Evolutionary conservation across 2,888 invertebrate genomes (phyloP).

Genomic region (Pycnomerus fuliginosus): DNA sequence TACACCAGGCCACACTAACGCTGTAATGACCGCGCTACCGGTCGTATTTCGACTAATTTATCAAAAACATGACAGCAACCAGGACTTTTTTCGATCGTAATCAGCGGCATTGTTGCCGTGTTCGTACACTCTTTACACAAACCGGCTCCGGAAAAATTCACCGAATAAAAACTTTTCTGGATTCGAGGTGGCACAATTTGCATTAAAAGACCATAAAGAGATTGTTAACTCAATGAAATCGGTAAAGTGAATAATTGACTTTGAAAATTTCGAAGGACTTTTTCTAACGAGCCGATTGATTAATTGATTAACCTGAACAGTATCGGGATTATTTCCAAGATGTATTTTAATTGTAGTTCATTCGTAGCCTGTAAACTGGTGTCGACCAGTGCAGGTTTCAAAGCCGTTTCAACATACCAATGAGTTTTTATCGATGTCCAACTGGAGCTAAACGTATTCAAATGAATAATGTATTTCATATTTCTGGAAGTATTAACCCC

Average conservation of each 20-base stretch:
- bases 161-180: too few relatives aligned
- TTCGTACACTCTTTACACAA: too few relatives aligned
- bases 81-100: constrained; percentile 24
- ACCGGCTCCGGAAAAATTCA: too few relatives aligned
- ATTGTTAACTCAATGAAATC: constrained; percentile 20
- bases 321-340: constrained; percentile 17
- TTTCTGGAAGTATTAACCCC: constrained; percentile 37
- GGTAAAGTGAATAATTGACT: constrained; percentile 17
- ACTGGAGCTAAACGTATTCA: constrained; percentile 25
- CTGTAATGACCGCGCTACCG: constrained; percentile 49
- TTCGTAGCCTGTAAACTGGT: constrained; percentile 19
- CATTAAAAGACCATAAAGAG: constrained; percentile 21
- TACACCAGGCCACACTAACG: constrained; percentile 36
- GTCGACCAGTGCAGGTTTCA: constrained; percentile 8
- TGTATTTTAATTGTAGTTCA: constrained; percentile 24
- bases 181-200: constrained; percentile 10
- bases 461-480: constrained; percentile 38
- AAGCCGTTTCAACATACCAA: constrained; percentile 1
- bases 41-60: constrained; percentile 43
- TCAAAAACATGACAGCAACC: constrained; percentile 38
- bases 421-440: constrained; percentile 15
- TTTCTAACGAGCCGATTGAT: constrained; percentile 12
- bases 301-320: constrained; percentile 16
- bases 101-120: too few relatives aligned
- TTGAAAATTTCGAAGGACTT: constrained; percentile 14